Evolutionary conservation across 2,888 invertebrate genomes (phyloP).

Genomic region (Choristoneura rosaceana): DNA sequence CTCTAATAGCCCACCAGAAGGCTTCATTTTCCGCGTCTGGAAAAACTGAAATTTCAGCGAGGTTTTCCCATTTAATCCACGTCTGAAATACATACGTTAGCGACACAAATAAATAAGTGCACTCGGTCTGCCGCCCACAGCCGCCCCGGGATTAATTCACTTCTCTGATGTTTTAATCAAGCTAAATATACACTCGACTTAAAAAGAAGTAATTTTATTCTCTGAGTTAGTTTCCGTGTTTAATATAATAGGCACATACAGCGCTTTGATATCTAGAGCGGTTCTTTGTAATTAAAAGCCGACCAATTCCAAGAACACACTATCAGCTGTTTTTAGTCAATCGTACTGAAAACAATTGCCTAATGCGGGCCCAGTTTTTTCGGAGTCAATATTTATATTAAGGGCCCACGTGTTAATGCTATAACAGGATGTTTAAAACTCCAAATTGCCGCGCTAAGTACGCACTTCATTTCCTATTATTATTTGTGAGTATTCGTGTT

Average conservation of each 20-base stretch:
- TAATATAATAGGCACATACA: neutral
- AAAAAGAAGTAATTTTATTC: slow-evolving; percentile 27
- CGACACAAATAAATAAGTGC: slow-evolving; percentile 74
- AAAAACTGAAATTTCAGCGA: slow-evolving; percentile 60
- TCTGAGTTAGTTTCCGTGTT: slow-evolving; percentile 33
- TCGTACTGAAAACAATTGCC: slow-evolving; percentile 65
- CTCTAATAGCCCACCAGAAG: slow-evolving; percentile 48
- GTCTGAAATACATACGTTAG: slow-evolving; percentile 70
- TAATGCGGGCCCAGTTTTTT: slow-evolving; percentile 66
- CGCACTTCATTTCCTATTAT: slow-evolving; percentile 78
- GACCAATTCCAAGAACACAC: slow-evolving; percentile 44
- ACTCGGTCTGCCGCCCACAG: slow-evolving; percentile 66
- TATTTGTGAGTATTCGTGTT: slow-evolving; percentile 72
- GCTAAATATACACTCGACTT: slow-evolving; percentile 39
- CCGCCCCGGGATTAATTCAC: slow-evolving; percentile 66
- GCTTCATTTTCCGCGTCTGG: slow-evolving; percentile 50
- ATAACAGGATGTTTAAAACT: slow-evolving; percentile 80
- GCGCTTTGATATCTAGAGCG: slow-evolving; percentile 29
- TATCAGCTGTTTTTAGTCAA: slow-evolving; percentile 36
- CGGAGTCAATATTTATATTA: slow-evolving; percentile 75
- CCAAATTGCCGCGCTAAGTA: slow-evolving; percentile 73
- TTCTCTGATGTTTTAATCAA: slow-evolving; percentile 77
- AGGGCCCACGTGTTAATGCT: slow-evolving; percentile 74
- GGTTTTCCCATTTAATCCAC: slow-evolving; percentile 70
- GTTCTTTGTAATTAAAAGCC: slow-evolving; percentile 23